phyloP scores from a whole-genome alignment of 1,140 invertebrate genomes.

The Brevipalpus yothersi region DNA sequence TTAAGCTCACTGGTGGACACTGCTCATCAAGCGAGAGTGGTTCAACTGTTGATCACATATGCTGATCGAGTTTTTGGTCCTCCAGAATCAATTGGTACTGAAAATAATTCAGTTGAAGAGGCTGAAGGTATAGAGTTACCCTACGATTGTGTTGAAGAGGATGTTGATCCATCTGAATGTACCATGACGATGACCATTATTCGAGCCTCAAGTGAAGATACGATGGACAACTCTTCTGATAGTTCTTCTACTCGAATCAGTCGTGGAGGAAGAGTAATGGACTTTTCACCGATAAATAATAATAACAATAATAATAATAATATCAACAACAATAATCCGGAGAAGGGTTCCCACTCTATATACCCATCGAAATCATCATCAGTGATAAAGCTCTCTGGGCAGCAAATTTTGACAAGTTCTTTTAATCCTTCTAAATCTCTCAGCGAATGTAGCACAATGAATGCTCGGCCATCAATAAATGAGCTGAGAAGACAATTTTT shows the following conservation, averaged over 20 bases:
- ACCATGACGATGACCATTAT: background rate
- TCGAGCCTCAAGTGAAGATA: background rate
- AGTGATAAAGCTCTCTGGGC: slow-evolving; percentile 8
- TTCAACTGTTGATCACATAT: slow-evolving; percentile 28
- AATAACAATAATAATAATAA: slow-evolving; percentile 2
- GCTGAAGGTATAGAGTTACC: background rate
- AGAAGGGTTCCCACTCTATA: slow-evolving; percentile 5
- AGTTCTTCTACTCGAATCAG: background rate
- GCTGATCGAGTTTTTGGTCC: slow-evolving; percentile 18
- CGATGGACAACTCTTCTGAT: background rate
- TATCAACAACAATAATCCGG: background rate
- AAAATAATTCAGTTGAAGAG: background rate
- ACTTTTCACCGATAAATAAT: background rate
- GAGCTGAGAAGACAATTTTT: background rate
- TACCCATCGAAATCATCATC: slow-evolving; percentile 9
- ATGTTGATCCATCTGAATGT: background rate
- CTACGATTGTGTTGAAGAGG: background rate
- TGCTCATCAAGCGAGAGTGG: slow-evolving; percentile 27
- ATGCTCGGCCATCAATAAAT: background rate
- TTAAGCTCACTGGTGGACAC: slow-evolving; percentile 29
- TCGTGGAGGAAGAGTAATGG: background rate
- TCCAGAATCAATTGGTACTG: background rate
- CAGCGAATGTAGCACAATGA: background rate
- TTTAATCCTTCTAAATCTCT: background rate
- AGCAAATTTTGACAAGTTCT: slow-evolving; percentile 10